These are phyloP conservation scores for Ophion costatus DNA, from an alignment of 2,888 invertebrate genomes.

Conservation along the genomic window DNA sequence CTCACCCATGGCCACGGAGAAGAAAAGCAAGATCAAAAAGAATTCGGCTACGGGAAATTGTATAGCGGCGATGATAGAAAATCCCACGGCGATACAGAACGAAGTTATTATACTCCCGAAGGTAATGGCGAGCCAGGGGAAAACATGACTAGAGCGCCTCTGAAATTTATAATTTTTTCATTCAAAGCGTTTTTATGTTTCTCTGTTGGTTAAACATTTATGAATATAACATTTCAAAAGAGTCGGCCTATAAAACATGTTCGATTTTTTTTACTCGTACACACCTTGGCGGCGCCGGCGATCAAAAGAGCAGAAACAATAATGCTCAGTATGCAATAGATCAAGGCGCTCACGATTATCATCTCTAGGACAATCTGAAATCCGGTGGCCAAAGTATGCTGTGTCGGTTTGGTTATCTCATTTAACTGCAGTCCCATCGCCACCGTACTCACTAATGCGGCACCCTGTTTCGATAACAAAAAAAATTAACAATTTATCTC, in stretches of 20 bases:
- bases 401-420: neutral
- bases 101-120: constrained; percentile 9
- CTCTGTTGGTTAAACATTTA: neutral
- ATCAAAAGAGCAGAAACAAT: constrained; percentile 35
- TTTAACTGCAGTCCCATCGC: constrained; percentile 6
- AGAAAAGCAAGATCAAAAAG: neutral
- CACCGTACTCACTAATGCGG: neutral
- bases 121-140: constrained; percentile 43
- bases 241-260: neutral
- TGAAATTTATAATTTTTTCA: constrained; percentile 28
- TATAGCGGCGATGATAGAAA: neutral
- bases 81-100: neutral
- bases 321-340: constrained; percentile 13
- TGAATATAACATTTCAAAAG: neutral
- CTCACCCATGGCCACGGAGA: neutral
- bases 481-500: too few species aligned
- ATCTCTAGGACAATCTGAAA: neutral
- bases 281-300: constrained; percentile 43
- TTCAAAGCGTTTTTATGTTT: neutral
- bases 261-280: neutral
- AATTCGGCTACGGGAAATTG: neutral
- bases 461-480: neutral
- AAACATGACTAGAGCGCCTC: constrained; percentile 31
- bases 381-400: neutral
- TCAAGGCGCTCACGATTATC: constrained; percentile 8